These are phyloP conservation scores for Oscheius myriophilus DNA, from an alignment of 2,888 invertebrate species.

Conservation along the genomic window DNA sequence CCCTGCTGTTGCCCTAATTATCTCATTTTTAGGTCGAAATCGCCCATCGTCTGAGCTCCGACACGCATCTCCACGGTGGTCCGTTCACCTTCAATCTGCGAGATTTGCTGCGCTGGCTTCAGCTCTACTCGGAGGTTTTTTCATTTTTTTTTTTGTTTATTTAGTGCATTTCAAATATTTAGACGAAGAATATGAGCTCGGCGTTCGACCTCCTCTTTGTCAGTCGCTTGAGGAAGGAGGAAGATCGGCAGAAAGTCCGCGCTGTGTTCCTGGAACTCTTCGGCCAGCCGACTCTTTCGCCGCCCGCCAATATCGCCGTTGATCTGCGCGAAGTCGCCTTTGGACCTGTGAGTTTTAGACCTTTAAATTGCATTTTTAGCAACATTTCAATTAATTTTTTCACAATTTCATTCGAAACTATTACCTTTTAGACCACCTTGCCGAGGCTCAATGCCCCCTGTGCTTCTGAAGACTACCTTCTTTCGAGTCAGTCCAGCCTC, in stretches of 20 bases:
- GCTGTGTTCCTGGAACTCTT: constrained; percentile 21
- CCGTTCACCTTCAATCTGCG: constrained; percentile 98
- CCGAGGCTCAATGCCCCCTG: background rate
- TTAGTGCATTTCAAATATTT: background rate
- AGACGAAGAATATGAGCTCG: constrained; percentile 64
- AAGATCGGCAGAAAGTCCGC: constrained; percentile 79
- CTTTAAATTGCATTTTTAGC: too few species aligned
- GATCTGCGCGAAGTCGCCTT: constrained; percentile 33
- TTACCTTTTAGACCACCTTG: constrained; percentile 17
- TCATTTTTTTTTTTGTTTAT: constrained; percentile 14
- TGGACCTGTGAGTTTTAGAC: constrained; percentile 35
- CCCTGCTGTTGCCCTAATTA: background rate
- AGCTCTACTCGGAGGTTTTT: constrained; percentile 70
- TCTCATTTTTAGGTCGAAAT: constrained; percentile 20
- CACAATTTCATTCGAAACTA: too few species aligned
- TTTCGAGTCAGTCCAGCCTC: constrained; percentile 73
- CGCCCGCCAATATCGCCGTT: constrained; percentile 30
- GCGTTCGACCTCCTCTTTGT: constrained; percentile 84
- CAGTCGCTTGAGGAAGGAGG: constrained; percentile 84
- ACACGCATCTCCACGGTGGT: constrained; percentile 77
- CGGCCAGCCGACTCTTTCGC: constrained; percentile 27
- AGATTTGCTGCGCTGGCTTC: constrained; percentile 92
- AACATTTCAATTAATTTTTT: too few species aligned
- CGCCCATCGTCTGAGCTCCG: constrained; percentile 25
- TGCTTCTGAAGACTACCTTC: constrained; percentile 44